phyloP scores from a whole-genome alignment of 2,888 invertebrate species.

The Cremastinae sp. region DNA sequence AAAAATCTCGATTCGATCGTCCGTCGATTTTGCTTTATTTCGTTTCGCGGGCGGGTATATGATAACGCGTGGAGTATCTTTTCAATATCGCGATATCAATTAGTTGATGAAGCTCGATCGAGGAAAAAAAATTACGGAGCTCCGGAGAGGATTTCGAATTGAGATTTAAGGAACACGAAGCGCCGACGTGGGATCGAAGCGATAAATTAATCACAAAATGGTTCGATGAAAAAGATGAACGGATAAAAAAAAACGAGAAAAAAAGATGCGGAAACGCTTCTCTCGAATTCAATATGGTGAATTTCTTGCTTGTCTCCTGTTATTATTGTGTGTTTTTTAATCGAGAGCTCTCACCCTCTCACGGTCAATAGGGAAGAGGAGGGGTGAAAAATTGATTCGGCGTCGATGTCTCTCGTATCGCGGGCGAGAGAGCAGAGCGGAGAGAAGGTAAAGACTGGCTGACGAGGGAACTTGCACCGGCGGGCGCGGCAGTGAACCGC shows the following conservation, averaged over 20 bases:
- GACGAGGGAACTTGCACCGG: too few relatives aligned
- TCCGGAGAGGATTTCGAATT: conserved; percentile 51
- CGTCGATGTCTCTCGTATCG: conserved; percentile 43
- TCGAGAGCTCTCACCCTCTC: conserved; percentile 22
- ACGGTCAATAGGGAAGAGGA: conserved; percentile 34
- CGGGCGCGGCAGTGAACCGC: conserved; percentile 11
- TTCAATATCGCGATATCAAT: conserved; percentile 59
- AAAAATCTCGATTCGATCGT: conserved; percentile 40
- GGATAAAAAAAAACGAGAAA: not conserved
- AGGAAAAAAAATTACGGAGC: conserved; percentile 55
- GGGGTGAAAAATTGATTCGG: conserved; percentile 54
- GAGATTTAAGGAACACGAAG: conserved; percentile 57
- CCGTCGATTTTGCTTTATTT: conserved; percentile 22
- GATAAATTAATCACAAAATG: conserved; percentile 43
- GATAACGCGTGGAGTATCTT: conserved; percentile 20
- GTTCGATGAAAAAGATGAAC: conserved; percentile 30
- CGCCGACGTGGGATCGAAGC: conserved; percentile 48
- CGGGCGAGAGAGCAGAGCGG: conserved; percentile 8
- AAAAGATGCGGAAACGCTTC: too few relatives aligned
- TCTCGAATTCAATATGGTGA: too few relatives aligned
- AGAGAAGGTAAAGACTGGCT: conserved; percentile 19
- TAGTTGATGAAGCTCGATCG: conserved; percentile 24
- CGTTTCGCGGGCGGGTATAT: not conserved
- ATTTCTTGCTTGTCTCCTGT: too few relatives aligned
- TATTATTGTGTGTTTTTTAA: conserved; percentile 32